Evolutionary conservation across 35 echinoderm and acorn worm species (phyloP).

Genomic region (Hemicentrotus pulcherrimus): DNA sequence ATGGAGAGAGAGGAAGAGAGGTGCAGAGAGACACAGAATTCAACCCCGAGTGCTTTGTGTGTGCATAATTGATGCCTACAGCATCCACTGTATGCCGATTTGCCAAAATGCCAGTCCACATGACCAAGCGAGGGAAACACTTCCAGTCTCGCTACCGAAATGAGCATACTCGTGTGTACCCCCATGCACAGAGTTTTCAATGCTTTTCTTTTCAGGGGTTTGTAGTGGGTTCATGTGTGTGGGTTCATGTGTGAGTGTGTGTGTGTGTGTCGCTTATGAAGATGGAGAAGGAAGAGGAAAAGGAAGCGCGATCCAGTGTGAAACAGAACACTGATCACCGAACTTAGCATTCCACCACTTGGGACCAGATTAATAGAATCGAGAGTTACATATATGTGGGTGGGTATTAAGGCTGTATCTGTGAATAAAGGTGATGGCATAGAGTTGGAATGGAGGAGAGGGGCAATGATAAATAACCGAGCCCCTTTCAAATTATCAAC

Average conservation of each 20-base stretch:
- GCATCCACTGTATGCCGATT: constrained; percentile 24
- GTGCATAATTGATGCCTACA: constrained; percentile 51
- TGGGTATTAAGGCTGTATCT: not conserved
- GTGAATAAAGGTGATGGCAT: not conserved
- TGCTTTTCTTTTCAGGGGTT: not conserved
- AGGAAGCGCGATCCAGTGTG: not conserved
- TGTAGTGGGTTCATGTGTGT: not conserved
- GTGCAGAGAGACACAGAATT: constrained; percentile 7
- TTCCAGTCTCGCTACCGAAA: constrained; percentile 4
- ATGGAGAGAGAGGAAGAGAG: not conserved
- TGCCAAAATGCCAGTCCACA: constrained; percentile 47
- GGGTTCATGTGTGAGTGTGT: not conserved
- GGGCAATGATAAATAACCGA: not conserved
- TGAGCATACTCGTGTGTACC: constrained; percentile 39
- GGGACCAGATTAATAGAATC: constrained; percentile 2
- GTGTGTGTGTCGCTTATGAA: not conserved
- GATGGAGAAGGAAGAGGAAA: not conserved
- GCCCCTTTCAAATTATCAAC: not conserved
- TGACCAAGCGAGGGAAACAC: constrained; percentile 30
- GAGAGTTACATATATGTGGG: not conserved
- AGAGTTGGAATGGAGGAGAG: not conserved
- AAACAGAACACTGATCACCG: not conserved
- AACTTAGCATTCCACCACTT: not conserved
- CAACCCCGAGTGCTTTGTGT: constrained; percentile 33
- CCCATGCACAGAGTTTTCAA: not conserved